A percentile compares a stretch with the other conserved stretches of the same genome.
Conservation (phyloP, 2,113 vertebrate genomes). For the Leptobrachium leishanense region DNA sequence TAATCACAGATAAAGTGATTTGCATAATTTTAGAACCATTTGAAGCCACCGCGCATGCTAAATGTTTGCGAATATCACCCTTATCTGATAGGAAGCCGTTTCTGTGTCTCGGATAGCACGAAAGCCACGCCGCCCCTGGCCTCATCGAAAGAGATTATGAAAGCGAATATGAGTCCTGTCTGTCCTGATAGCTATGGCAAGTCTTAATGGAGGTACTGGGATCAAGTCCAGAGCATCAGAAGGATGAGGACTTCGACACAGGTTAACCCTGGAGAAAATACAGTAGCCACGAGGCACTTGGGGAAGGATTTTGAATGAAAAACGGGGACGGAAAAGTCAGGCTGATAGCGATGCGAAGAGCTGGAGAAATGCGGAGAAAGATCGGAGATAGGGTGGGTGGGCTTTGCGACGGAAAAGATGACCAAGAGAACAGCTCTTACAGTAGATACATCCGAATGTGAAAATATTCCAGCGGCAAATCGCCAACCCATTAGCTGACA, state of each 20-base stretch:
- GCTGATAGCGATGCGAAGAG: neutral
- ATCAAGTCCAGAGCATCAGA: neutral
- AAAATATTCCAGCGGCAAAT: constrained; percentile 19
- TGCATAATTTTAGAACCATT: constrained; percentile 47
- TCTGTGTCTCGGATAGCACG: constrained; percentile 16
- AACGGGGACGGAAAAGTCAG: neutral
- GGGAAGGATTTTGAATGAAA: neutral
- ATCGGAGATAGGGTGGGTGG: neutral
- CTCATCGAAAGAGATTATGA: neutral
- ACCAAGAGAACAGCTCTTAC: neutral
- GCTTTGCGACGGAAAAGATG: neutral
- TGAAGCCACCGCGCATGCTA: constrained; percentile 35
- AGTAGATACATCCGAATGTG: neutral
- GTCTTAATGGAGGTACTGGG: neutral
- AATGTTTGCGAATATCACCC: constrained; percentile 30
- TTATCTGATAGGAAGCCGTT: constrained; percentile 43
- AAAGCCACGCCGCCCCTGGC: neutral
- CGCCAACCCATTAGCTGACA: constrained; percentile 21
- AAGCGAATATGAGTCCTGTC: neutral
- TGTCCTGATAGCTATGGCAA: neutral
- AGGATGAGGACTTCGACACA: neutral
- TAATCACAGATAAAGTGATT: constrained; percentile 47
- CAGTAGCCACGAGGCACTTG: neutral
- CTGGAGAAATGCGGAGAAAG: neutral
- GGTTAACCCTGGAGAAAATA: neutral